phyloP scores from a whole-genome alignment of 2,113 vertebrate genomes.

The Dascyllus trimaculatus region DNA sequence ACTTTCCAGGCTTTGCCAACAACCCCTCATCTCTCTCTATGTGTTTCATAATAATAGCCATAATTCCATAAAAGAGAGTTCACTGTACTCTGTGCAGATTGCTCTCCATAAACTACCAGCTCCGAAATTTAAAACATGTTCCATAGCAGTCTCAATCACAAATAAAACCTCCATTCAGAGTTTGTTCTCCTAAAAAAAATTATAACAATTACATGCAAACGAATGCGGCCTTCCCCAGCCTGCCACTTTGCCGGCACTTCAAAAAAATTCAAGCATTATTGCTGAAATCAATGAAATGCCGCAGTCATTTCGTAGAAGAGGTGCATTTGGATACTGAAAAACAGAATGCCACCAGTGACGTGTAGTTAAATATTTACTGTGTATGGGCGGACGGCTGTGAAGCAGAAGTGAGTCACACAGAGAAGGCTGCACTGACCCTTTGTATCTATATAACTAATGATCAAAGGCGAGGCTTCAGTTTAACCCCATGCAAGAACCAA shows the following conservation, averaged over 20 bases:
- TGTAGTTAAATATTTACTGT: slow-evolving; percentile 74
- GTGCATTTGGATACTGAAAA: slow-evolving; percentile 21
- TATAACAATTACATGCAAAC: slow-evolving; percentile 41
- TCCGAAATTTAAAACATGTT: slow-evolving; percentile 20
- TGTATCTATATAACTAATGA: slow-evolving; percentile 56
- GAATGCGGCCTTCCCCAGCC: not conserved
- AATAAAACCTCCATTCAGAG: slow-evolving; percentile 24
- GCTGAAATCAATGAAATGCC: slow-evolving; percentile 29
- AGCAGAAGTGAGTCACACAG: slow-evolving; percentile 66
- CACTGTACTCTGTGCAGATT: slow-evolving; percentile 48
- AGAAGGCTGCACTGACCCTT: slow-evolving; percentile 45
- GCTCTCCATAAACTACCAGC: slow-evolving; percentile 2
- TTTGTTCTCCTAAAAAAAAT: slow-evolving; percentile 16
- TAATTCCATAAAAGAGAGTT: slow-evolving; percentile 61
- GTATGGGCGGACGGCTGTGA: slow-evolving; percentile 42
- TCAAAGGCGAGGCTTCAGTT: slow-evolving; percentile 40
- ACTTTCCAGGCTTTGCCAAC: slow-evolving; percentile 29
- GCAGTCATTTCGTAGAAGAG: slow-evolving; percentile 41
- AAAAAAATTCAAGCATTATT: slow-evolving; percentile 18
- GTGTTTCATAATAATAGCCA: slow-evolving; percentile 47
- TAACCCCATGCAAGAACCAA: slow-evolving; percentile 9
- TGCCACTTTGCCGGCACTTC: slow-evolving; percentile 13
- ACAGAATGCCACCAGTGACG: slow-evolving; percentile 48
- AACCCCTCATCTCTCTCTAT: slow-evolving; percentile 15
- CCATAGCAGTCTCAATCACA: not conserved